phyloP scores from a whole-genome alignment of 2,888 invertebrate species.

The Papilio demoleus region DNA sequence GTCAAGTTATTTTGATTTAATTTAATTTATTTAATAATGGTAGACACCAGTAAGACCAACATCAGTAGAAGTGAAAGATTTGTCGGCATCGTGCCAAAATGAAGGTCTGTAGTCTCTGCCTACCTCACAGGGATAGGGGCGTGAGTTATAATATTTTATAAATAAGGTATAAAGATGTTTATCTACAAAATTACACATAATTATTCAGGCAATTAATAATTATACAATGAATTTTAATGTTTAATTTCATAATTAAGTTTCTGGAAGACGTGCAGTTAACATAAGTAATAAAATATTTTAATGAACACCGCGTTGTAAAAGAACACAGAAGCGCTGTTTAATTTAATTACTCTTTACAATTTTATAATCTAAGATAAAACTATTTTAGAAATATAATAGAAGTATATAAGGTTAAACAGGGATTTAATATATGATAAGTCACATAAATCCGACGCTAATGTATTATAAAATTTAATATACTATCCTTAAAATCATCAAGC shows the following conservation, averaged over 20 bases:
- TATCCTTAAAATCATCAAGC: slow-evolving; percentile 18
- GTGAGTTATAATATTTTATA: too few relatives aligned
- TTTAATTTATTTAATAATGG: too few relatives aligned
- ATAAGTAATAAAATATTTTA: slow-evolving; percentile 40
- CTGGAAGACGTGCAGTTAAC: slow-evolving; percentile 32
- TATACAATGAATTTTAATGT: slow-evolving; percentile 31
- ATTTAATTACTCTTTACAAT: slow-evolving; percentile 9
- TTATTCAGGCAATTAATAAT: slow-evolving; percentile 34
- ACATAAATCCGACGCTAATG: not conserved
- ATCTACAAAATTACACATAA: slow-evolving; percentile 24
- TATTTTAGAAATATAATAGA: too few relatives aligned
- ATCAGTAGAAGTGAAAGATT: too few relatives aligned
- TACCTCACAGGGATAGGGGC: too few relatives aligned
- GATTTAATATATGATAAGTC: too few relatives aligned
- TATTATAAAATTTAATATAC: slow-evolving; percentile 24
- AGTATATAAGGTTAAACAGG: too few relatives aligned
- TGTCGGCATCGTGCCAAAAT: too few relatives aligned
- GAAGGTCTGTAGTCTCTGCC: too few relatives aligned
- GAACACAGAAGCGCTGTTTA: slow-evolving; percentile 3
- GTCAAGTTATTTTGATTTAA: too few relatives aligned
- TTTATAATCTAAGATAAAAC: not conserved
- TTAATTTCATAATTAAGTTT: slow-evolving; percentile 38
- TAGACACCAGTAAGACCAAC: too few relatives aligned
- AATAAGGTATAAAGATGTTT: not conserved
- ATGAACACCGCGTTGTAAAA: slow-evolving; percentile 23